These are phyloP conservation scores for Melanostoma scalare DNA, from an alignment of 2,888 invertebrate genomes.

Conservation along the genomic window DNA sequence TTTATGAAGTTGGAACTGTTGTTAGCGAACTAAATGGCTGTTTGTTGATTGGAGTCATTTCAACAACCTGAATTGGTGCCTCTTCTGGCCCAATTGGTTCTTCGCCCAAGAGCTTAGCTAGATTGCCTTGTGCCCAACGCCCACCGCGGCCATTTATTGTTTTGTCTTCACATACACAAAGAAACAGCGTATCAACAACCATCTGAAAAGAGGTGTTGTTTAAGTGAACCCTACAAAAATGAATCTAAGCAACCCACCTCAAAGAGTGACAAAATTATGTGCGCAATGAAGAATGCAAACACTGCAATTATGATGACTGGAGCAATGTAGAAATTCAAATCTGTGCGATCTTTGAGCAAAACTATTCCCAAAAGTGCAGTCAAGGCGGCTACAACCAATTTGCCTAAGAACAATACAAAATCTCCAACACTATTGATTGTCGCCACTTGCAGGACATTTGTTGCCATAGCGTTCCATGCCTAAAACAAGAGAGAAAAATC, in stretches of 20 bases:
- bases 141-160: conserved; percentile 90
- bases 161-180: conserved; percentile 97
- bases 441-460: conserved; percentile 93
- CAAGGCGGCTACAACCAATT: conserved; percentile 89
- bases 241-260: conserved; percentile 85
- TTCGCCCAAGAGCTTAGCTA: conserved; percentile 84
- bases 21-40: conserved; percentile 79
- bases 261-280: conserved; percentile 95
- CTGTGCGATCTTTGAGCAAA: conserved; percentile 87
- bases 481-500: conserved; percentile 79
- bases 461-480: conserved; percentile 93
- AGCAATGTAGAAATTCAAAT: conserved; percentile 91
- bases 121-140: conserved; percentile 84
- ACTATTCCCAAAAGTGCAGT: conserved; percentile 91
- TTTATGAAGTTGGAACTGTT: conserved; percentile 46
- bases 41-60: conserved; percentile 82
- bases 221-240: neutral
- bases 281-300: conserved; percentile 95
- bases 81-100: conserved; percentile 81
- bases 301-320: conserved; percentile 93
- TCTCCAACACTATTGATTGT: conserved; percentile 96
- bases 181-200: conserved; percentile 95
- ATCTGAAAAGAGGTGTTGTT: conserved; percentile 84
- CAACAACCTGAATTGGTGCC: conserved; percentile 81
- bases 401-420: conserved; percentile 95